Percentiles rank a stretch among this genome's conserved stretches.
Evolutionary conservation across 2,797 vertebrate species (phyloP).

Genomic region (Cirrhinus mrigala): DNA sequence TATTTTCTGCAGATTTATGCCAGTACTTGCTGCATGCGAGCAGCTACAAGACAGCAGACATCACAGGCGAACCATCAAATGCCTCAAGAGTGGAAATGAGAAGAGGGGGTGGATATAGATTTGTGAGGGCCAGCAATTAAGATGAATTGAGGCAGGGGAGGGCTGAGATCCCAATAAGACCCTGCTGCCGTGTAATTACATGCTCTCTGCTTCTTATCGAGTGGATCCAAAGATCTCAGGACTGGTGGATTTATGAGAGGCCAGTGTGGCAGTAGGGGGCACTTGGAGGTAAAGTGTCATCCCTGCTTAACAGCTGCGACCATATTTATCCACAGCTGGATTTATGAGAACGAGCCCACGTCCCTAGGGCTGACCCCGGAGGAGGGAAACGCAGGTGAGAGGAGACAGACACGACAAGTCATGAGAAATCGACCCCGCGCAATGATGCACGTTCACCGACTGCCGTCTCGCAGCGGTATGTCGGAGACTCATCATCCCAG

Average conservation of each 20-base stretch:
- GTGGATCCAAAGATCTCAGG: constrained; percentile 50
- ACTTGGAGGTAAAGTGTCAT: constrained; percentile 74
- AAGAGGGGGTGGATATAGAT: constrained; percentile 37
- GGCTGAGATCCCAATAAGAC: constrained; percentile 47
- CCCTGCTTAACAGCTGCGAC: constrained; percentile 69
- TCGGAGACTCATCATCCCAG: constrained; percentile 1
- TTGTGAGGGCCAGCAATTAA: constrained; percentile 54
- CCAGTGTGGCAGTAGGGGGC: constrained; percentile 65
- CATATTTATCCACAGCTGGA: constrained; percentile 72
- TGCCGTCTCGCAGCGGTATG: not conserved
- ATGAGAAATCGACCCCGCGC: constrained; percentile 24
- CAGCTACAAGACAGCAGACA: constrained; percentile 3
- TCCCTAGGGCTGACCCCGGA: constrained; percentile 22
- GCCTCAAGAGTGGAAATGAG: constrained; percentile 25
- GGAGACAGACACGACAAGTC: constrained; percentile 20
- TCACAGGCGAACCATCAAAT: constrained; percentile 35
- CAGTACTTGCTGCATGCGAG: not conserved
- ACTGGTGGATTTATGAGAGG: constrained; percentile 65
- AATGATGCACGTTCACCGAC: not conserved
- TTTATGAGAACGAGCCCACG: constrained; percentile 63
- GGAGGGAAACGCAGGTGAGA: constrained; percentile 34
- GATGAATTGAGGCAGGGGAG: constrained; percentile 42
- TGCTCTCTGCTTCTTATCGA: constrained; percentile 50
- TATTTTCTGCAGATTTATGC: not conserved
- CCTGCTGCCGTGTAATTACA: constrained; percentile 50